Conservation (phyloP, 35 echinoderm and acorn worm species). For the Apostichopus japonicus region DNA sequence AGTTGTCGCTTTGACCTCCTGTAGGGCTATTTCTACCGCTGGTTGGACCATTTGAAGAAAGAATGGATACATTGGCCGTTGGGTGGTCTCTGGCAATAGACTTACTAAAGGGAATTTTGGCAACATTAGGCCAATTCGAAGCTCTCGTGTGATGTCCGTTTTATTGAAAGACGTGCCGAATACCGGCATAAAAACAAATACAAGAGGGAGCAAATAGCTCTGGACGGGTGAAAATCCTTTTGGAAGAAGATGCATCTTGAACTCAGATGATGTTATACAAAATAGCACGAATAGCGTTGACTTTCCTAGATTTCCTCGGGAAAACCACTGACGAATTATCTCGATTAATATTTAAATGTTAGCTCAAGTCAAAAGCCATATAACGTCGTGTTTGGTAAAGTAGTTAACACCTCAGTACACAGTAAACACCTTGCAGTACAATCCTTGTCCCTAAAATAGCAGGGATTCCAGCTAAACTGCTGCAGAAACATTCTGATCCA, state of each 20-base stretch:
- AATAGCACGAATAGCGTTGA: no score
- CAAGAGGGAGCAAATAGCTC: slow-evolving; percentile 6
- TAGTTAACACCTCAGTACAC: no score
- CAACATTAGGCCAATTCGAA: slow-evolving; percentile 50
- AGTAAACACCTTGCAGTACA: no score
- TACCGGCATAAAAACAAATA: slow-evolving; percentile 3
- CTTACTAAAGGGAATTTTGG: slow-evolving; percentile 35
- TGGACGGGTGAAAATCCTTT: slow-evolving; percentile 2
- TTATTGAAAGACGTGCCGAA: slow-evolving; percentile 10
- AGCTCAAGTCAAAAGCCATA: no score
- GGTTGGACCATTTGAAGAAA: slow-evolving; percentile 79
- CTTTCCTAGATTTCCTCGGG: no score
- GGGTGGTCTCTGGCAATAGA: not conserved
- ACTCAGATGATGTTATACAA: not conserved
- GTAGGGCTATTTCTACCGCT: slow-evolving; percentile 69
- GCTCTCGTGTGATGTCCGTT: slow-evolving; percentile 12
- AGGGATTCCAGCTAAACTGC: no score
- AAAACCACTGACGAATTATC: no score
- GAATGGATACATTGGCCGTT: slow-evolving; percentile 59
- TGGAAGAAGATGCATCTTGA: slow-evolving; percentile 2
- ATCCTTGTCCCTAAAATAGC: no score
- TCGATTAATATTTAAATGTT: no score
- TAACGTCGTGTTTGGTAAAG: no score
- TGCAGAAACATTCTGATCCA: no score
- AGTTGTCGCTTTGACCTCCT: slow-evolving; percentile 30